These are phyloP conservation scores for Anoncus sp. DNA, from an alignment of 2,888 invertebrate species.

Conservation along the genomic window DNA sequence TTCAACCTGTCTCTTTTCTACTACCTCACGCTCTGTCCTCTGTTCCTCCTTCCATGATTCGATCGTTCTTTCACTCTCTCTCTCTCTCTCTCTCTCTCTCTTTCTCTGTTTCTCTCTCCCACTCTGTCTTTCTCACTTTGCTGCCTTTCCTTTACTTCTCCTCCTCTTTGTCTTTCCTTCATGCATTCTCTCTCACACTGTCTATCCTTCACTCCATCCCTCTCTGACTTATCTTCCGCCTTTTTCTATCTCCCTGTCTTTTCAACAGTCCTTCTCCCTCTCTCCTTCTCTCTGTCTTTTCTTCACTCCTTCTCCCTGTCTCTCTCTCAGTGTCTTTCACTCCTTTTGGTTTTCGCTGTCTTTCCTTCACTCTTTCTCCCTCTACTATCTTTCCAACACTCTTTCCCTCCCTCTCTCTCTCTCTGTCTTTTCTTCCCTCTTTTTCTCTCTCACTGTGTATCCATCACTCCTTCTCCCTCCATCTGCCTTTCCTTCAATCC, in stretches of 20 bases:
- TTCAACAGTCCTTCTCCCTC: slow-evolving; percentile 16
- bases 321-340: slow-evolving; percentile 52
- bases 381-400: slow-evolving; percentile 15
- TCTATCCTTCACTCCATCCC: too few relatives aligned
- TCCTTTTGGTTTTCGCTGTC: slow-evolving; percentile 54
- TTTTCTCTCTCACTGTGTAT: neutral
- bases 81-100: too few relatives aligned
- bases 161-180: neutral
- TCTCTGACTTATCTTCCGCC: slow-evolving; percentile 31
- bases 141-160: slow-evolving; percentile 39
- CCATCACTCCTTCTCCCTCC: slow-evolving; percentile 43
- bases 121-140: neutral
- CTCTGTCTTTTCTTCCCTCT: slow-evolving; percentile 43
- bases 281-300: slow-evolving; percentile 14
- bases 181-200: slow-evolving; percentile 41
- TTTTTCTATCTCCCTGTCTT: too few relatives aligned
- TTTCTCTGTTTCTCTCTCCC: too few relatives aligned
- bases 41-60: slow-evolving; percentile 24
- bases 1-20: slow-evolving; percentile 12
- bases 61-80: slow-evolving; percentile 4
- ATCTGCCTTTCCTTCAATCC: slow-evolving; percentile 31
- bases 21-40: too few relatives aligned
- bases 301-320: slow-evolving; percentile 23
- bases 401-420: slow-evolving; percentile 29
- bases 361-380: slow-evolving; percentile 54